Base-by-base conservation (phyloP, 2,888 invertebrate species). In the Lobophora halterata region DNA sequence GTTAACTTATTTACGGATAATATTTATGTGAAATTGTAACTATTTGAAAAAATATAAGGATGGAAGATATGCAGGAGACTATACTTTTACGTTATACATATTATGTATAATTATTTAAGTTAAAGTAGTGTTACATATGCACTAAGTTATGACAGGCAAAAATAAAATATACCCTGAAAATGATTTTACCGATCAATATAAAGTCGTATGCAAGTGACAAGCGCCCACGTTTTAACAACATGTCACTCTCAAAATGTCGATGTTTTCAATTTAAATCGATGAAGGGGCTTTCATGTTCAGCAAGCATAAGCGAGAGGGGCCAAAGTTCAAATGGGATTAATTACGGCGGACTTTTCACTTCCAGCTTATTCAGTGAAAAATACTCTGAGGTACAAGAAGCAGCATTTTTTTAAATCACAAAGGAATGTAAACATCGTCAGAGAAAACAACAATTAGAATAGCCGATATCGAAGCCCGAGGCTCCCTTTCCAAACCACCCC, bases 361-460 rank as follows among this genome's bases (percentile, higher is more conserved):
- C 27, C 35, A 43, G 52, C 46, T 55, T 58, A 62, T 66, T 57
- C 47, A 49, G 54, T 35, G 53, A 52, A 57, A 53, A 56, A 55
- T 48, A 50, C 51, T 43, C 34, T 35, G 32, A 16, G 35, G 38
- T 16, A 65, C 59, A 62, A 67, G 64, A 52, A 56, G 55, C 52
- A 61, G 55, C 56, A 52, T 62, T 66, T 31, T 43, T 41, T 71
- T 59, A 63, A 70, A 74, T 71, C 64, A 72, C 69, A 79, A 79
- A 79, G 72, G 61, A 77, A 74, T 69, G 78, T 77, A 81, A 79
- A 81, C 80, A 79, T 71, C 65, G 66, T 52, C 54, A 55, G 65
- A 68, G 75, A 76, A 71, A 83, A 87, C 81, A 87, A 86, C 79
- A 85, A 86, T 86, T 85, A 86, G 79, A 85, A 83, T 79, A 74